Conservation (phyloP, 2,113 vertebrate species). For the Geococcyx californianus region DNA sequence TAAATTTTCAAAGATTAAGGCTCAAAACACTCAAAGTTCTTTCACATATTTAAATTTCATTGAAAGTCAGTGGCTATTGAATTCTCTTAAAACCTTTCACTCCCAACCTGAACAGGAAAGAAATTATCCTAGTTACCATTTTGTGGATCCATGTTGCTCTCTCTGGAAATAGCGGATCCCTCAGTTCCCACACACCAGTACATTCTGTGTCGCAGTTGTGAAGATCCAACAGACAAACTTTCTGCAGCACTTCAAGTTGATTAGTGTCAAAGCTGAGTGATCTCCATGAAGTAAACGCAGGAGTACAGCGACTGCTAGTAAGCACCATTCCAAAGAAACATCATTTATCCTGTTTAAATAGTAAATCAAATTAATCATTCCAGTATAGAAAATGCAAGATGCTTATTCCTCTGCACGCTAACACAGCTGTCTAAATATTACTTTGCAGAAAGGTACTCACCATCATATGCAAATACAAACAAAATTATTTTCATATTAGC, state of each 20-base stretch:
- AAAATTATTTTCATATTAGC: background rate
- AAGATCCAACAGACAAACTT: slow-evolving; percentile 1
- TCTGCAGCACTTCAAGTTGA: background rate
- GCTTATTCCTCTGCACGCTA: background rate
- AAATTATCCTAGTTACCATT: slow-evolving; percentile 69
- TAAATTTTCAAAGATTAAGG: background rate
- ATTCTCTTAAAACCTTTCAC: background rate
- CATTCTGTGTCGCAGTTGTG: slow-evolving; percentile 71
- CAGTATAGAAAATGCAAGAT: background rate
- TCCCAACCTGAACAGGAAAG: background rate
- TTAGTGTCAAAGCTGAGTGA: background rate
- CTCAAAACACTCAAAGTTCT: background rate
- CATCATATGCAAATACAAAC: background rate
- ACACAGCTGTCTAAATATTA: background rate
- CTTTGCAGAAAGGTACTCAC: background rate
- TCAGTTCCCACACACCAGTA: slow-evolving; percentile 84
- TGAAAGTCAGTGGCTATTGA: background rate
- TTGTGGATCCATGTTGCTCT: slow-evolving; percentile 71
- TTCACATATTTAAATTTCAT: background rate
- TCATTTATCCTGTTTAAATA: background rate
- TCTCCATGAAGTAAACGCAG: background rate
- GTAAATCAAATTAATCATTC: background rate
- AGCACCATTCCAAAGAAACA: background rate
- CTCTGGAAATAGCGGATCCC: slow-evolving; percentile 61
- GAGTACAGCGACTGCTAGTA: background rate